phyloP scores from a whole-genome alignment of 2,797 vertebrate genomes.

The Adelosebastes latens region DNA sequence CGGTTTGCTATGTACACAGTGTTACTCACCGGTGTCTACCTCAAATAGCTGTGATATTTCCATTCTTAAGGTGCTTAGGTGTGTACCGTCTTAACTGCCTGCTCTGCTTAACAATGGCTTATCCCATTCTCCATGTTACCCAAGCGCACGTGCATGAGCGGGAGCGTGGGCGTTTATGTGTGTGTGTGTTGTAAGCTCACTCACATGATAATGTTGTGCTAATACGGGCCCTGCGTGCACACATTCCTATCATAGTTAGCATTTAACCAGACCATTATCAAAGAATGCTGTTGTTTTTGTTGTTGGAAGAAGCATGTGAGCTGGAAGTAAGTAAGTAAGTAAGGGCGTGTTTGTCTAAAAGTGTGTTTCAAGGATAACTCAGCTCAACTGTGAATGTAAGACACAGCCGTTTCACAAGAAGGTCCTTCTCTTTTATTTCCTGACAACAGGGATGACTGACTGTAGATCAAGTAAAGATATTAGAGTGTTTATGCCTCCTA shows the following conservation, averaged over 20 bases:
- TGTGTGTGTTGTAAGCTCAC: constrained; percentile 47
- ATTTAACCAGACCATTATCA: constrained; percentile 66
- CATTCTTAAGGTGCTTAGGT: constrained; percentile 59
- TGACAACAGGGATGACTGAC: neutral
- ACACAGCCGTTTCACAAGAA: neutral
- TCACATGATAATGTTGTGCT: constrained; percentile 69
- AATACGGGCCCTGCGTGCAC: constrained; percentile 43
- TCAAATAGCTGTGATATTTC: constrained; percentile 70
- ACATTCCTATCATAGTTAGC: constrained; percentile 72
- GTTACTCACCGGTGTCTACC: constrained; percentile 49
- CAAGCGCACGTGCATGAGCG: neutral
- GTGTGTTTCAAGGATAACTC: constrained; percentile 27
- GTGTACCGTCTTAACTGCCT: constrained; percentile 47
- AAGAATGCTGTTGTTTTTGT: constrained; percentile 68
- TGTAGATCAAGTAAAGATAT: neutral
- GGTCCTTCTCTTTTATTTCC: neutral
- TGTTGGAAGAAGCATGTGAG: constrained; percentile 61
- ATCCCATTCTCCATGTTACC: constrained; percentile 42
- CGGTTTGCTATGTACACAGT: constrained; percentile 25
- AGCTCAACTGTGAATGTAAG: constrained; percentile 14
- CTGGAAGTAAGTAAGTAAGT: constrained; percentile 46
- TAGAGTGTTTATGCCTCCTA: neutral
- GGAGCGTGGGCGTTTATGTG: neutral
- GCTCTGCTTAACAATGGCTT: constrained; percentile 58
- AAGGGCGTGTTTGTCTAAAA: constrained; percentile 27